Conservation (phyloP, 2,797 vertebrate genomes). For the Carcharodon carcharias region DNA sequence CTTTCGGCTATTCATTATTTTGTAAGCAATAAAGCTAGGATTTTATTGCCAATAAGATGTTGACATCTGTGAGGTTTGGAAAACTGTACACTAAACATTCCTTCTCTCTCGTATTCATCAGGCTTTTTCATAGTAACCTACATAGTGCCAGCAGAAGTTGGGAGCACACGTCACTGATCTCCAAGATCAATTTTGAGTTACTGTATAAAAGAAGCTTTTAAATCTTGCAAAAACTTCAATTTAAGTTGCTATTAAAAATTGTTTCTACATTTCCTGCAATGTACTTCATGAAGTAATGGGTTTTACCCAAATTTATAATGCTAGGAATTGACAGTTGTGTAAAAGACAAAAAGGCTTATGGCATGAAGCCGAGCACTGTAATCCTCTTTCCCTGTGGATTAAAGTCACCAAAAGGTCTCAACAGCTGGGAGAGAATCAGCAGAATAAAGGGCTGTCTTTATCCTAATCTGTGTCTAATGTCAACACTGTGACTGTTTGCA, state of each 20-base stretch:
- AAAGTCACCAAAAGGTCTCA: neutral
- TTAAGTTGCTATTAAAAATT: neutral
- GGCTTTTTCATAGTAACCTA: no score
- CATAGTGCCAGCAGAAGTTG: neutral
- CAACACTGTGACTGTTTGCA: neutral
- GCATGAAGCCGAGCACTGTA: neutral
- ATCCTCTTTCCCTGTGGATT: slow-evolving; percentile 22
- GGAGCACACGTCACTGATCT: neutral
- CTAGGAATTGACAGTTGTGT: neutral
- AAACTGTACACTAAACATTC: neutral
- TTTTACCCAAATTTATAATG: slow-evolving; percentile 9
- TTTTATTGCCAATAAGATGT: no score
- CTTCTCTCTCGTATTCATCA: neutral
- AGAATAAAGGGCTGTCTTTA: neutral
- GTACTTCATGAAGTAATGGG: neutral
- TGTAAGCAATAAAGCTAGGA: neutral
- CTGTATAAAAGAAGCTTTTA: neutral
- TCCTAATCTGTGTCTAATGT: neutral
- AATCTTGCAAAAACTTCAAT: neutral
- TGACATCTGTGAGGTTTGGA: neutral
- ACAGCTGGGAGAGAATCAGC: slow-evolving; percentile 11
- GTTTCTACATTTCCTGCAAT: neutral
- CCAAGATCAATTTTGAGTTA: no score
- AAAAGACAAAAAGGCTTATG: neutral
- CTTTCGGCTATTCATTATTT: neutral